Evolutionary conservation across 2,797 vertebrate species (phyloP), one percentile per base, ranked within the genome.

Genomic region (Cygnus olor): DNA sequence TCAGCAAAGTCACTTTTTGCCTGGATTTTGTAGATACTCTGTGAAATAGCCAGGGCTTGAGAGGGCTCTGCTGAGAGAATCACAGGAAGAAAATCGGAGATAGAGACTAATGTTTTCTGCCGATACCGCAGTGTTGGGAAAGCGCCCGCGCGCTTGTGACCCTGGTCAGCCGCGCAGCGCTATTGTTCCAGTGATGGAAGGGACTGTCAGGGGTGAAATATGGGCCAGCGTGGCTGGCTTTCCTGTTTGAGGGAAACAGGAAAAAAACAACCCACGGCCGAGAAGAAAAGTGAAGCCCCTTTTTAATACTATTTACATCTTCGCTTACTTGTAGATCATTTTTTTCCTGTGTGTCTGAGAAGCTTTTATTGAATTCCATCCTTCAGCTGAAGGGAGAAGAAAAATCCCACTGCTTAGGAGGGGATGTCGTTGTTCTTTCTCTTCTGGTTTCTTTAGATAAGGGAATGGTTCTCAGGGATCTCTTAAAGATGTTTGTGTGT

Each of bases 151-250:
- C 7, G 72, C 90, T 61, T 84, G 85, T 96, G 96, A 96, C 92
- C 96, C 88, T 51, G 94, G 94, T 85, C 92, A 94, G 83, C 84
- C 16, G 38, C 24, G 34, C 85, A 6, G 74, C 80, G 94, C 95
- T 81, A 96, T 95, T 96, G 96, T 93, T 95, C 89, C 78, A 4
- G 85, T 94, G 87, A 92, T 96, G 96, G 95, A 96, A 96, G 77
- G 89, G 64, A 22, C 89, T 96, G 95, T 96, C 96, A 96, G 80
- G 60, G 16, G 65, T 95, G 95, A 97, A 95, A 96, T 96, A 93
- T 85, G 90, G 94, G 56, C 89, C 94, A 92, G 70, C 61, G 63
- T 87, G 87, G 91, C 81, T 68, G 94, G 42, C 95, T 81, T 96
- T 96, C 96, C 96, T 96, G 93, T 71, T 58, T 6, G 74, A 89